Evolutionary conservation across 2,888 invertebrate species (phyloP).

Genomic region (Drosophila falleni): DNA sequence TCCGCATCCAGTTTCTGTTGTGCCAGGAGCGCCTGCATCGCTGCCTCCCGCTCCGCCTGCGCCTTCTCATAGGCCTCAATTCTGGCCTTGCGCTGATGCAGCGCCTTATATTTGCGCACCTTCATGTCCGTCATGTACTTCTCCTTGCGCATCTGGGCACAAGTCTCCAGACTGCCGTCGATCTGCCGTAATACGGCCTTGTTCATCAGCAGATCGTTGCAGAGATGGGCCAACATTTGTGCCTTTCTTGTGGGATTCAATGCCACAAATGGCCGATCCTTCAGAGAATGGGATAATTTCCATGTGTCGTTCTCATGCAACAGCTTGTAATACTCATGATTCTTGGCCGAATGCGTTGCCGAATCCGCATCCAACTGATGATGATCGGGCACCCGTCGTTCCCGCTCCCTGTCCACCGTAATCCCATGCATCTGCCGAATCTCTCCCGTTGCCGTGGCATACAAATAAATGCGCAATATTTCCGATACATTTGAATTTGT

Average conservation of each 20-base stretch:
- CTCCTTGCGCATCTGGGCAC: conserved; percentile 94
- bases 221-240: conserved; percentile 94
- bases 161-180: conserved; percentile 94
- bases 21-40: conserved; percentile 82
- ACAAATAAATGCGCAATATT: conserved; percentile 95
- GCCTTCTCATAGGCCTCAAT: conserved; percentile 90
- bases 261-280: conserved; percentile 94
- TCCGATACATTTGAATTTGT: conserved; percentile 96
- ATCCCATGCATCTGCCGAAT: conserved; percentile 92
- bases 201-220: conserved; percentile 97
- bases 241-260: conserved; percentile 94
- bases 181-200: conserved; percentile 96
- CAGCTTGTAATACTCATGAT: conserved; percentile 92
- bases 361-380: conserved; percentile 91
- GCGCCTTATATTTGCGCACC: conserved; percentile 92
- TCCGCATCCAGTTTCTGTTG: conserved; percentile 85
- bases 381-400: conserved; percentile 92
- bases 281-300: conserved; percentile 92
- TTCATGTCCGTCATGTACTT: conserved; percentile 97
- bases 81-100: conserved; percentile 91
- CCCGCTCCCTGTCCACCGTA: conserved; percentile 93
- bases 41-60: conserved; percentile 84
- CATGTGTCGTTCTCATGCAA: conserved; percentile 92
- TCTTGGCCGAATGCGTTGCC: conserved; percentile 90
- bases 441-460: conserved; percentile 95